Percentiles rank a stretch among this genome's conserved stretches.
Evolutionary conservation across 2,888 invertebrate species (phyloP).

Genomic region (Coleophora deauratella): DNA sequence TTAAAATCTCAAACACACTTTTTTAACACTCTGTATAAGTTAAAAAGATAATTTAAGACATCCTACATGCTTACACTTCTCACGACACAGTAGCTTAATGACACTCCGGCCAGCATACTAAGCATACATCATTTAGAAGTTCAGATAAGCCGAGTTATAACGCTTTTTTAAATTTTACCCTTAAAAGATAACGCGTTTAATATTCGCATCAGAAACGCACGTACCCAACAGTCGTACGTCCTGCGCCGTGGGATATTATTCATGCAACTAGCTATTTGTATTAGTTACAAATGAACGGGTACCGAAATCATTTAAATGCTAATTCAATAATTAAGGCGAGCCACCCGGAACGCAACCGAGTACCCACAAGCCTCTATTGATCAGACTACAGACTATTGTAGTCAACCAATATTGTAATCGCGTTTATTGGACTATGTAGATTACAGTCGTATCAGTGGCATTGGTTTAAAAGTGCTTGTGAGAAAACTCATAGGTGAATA

Average conservation of each 20-base stretch:
- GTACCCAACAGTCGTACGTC: conserved; percentile 21
- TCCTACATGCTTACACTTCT: no score
- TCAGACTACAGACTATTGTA: conserved; percentile 28
- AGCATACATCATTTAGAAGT: no score
- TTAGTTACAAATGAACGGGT: conserved; percentile 76
- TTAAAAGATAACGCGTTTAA: conserved; percentile 38
- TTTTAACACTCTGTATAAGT: no score
- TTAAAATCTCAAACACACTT: no score
- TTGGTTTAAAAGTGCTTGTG: no score
- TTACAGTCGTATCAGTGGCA: no score
- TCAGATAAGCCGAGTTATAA: conserved; percentile 25
- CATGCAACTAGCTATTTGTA: conserved; percentile 70
- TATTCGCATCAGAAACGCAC: conserved; percentile 48
- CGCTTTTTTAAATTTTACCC: conserved; percentile 20
- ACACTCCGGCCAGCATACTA: no score
- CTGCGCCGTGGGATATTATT: conserved; percentile 52
- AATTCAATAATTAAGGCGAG: conserved; percentile 73
- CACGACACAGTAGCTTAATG: no score
- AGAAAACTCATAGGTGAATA: no score
- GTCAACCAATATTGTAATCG: conserved; percentile 10
- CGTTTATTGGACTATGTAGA: neutral
- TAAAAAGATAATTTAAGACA: no score
- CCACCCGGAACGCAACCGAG: conserved; percentile 61
- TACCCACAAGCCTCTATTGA: conserved; percentile 47
- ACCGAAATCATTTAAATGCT: conserved; percentile 76